phyloP scores from a whole-genome alignment of 2,113 vertebrate species.

The Apus apus region DNA sequence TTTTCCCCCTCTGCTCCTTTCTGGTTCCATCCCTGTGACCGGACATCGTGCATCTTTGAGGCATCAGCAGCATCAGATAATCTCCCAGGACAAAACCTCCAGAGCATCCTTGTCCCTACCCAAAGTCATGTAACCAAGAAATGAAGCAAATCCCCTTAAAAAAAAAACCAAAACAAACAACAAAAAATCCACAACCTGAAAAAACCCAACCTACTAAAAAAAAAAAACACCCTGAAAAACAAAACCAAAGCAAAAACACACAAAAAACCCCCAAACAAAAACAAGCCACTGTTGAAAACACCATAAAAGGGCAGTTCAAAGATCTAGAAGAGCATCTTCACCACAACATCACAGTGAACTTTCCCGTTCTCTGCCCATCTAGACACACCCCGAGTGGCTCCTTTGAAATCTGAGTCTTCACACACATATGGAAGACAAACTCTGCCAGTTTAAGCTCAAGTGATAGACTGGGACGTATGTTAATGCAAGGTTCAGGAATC shows the following conservation, averaged over 20 bases:
- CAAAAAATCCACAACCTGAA: background rate
- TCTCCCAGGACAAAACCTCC: background rate
- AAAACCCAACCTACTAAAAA: background rate
- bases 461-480: accelerated
- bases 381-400: background rate
- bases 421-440: accelerated
- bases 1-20: background rate
- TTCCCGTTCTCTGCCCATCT: background rate
- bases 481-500: background rate
- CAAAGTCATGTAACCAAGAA: background rate
- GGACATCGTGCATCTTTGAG: background rate
- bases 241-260: background rate
- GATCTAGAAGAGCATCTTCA: background rate
- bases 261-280: background rate
- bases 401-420: background rate
- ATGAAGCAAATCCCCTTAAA: background rate
- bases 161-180: background rate
- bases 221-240: background rate
- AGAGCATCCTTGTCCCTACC: background rate
- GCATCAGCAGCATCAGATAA: background rate
- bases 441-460: background rate
- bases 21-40: background rate
- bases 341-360: background rate
- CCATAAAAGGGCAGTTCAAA: background rate
- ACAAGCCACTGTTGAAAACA: background rate